Conservation (phyloP, 2,797 vertebrate species). For the Avahi laniger region DNA sequence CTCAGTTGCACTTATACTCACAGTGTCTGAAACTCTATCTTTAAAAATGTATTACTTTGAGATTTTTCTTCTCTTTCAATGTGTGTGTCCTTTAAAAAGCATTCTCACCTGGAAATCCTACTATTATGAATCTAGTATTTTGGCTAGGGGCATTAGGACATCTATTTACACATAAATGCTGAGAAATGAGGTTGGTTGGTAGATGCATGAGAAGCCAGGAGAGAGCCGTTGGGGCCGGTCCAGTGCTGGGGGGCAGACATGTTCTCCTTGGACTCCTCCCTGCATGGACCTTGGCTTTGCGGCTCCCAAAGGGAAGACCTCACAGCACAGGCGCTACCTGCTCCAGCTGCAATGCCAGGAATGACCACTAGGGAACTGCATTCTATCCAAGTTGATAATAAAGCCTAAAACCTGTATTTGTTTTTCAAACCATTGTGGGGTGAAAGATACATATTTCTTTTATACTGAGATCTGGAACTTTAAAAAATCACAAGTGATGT, state of each 20-base stretch:
- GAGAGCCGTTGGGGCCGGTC: not conserved
- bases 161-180: not conserved
- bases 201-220: not conserved
- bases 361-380: not conserved
- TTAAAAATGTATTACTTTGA: not conserved
- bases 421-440: constrained; percentile 15
- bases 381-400: not conserved
- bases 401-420: not conserved
- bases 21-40: not conserved
- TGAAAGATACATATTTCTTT: constrained; percentile 32
- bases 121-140: not conserved
- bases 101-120: not conserved
- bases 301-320: not conserved
- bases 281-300: not conserved
- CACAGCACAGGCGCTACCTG: not conserved
- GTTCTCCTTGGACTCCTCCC: not conserved
- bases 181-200: not conserved
- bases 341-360: not conserved
- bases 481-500: constrained; percentile 44
- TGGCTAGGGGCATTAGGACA: not conserved
- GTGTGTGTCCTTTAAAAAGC: not conserved
- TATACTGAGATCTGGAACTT: constrained; percentile 43
- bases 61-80: not conserved
- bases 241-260: not conserved
- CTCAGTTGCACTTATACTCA: not conserved